These are phyloP conservation scores for Macroglossus sobrinus DNA, from an alignment of 2,113 vertebrate species.

Conservation along the genomic window DNA sequence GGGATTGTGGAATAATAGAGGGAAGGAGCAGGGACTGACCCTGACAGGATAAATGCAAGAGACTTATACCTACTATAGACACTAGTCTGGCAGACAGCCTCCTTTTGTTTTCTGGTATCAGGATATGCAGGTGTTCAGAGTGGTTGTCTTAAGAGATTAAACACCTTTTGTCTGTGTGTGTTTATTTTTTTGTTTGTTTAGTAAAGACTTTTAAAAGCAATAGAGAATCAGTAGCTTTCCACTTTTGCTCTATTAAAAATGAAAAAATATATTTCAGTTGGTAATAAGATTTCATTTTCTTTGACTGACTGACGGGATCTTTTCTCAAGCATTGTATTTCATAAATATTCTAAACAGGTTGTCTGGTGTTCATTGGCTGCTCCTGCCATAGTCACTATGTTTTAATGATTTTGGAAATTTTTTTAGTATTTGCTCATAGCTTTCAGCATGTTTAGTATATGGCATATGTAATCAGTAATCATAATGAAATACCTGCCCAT, in stretches of 20 bases:
- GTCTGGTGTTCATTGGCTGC: slow-evolving; percentile 23
- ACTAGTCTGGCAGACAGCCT: neutral
- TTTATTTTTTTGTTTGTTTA: neutral
- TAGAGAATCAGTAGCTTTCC: slow-evolving; percentile 32
- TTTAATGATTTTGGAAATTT: slow-evolving; percentile 50
- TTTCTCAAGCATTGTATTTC: slow-evolving; percentile 41
- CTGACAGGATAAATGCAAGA: neutral
- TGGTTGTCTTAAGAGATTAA: slow-evolving; percentile 5
- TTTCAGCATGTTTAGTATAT: slow-evolving; percentile 58
- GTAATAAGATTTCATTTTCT: slow-evolving; percentile 35
- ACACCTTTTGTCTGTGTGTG: neutral
- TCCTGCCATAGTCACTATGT: slow-evolving; percentile 29
- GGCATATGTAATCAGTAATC: slow-evolving; percentile 19
- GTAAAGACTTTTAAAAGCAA: neutral
- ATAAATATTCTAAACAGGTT: slow-evolving; percentile 44
- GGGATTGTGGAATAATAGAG: neutral
- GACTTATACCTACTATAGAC: neutral
- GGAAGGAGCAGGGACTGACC: neutral
- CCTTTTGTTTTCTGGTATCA: neutral
- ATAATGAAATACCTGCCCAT: slow-evolving; percentile 22
- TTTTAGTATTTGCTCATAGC: slow-evolving; percentile 25
- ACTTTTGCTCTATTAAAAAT: slow-evolving; percentile 18
- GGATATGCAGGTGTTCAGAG: neutral
- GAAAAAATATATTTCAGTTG: slow-evolving; percentile 1
- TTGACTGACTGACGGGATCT: slow-evolving; percentile 18